Conservation (phyloP, 2,113 vertebrate species). For the Athene noctua region DNA sequence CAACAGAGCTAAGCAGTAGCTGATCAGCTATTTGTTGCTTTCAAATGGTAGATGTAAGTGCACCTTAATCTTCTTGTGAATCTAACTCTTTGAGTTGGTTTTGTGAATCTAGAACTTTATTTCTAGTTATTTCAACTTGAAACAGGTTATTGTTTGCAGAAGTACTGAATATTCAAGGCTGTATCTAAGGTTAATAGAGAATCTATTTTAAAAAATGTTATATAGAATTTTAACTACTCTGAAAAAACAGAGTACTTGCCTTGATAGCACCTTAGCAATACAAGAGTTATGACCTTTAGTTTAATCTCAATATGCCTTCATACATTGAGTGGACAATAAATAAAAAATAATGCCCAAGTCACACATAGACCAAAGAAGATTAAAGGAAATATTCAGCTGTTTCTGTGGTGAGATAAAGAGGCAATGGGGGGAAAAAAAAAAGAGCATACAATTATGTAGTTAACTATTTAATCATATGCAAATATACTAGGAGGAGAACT, state of each 20-base stretch:
- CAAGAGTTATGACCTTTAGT: background rate
- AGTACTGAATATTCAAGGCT: background rate
- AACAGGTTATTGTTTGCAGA: background rate
- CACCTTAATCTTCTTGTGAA: background rate
- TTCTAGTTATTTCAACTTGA: background rate
- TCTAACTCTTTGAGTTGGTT: background rate
- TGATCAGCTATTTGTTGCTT: background rate
- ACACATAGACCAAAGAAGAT: background rate
- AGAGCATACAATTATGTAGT: background rate
- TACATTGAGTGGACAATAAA: background rate
- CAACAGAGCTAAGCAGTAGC: background rate
- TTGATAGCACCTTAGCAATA: background rate
- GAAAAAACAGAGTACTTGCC: background rate
- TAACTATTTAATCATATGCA: background rate
- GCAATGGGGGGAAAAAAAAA: background rate
- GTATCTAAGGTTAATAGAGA: background rate
- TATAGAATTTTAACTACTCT: background rate
- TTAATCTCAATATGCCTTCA: background rate
- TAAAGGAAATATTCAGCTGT: background rate
- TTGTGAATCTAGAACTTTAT: background rate
- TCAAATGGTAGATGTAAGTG: background rate
- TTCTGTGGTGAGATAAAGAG: background rate
- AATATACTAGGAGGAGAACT: background rate
- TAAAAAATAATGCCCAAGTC: background rate
- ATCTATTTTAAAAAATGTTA: background rate